Evolutionary conservation across 2,113 vertebrate species (phyloP), one percentile per base, ranked within the genome.

Genomic region (Lophura nycthemera): DNA sequence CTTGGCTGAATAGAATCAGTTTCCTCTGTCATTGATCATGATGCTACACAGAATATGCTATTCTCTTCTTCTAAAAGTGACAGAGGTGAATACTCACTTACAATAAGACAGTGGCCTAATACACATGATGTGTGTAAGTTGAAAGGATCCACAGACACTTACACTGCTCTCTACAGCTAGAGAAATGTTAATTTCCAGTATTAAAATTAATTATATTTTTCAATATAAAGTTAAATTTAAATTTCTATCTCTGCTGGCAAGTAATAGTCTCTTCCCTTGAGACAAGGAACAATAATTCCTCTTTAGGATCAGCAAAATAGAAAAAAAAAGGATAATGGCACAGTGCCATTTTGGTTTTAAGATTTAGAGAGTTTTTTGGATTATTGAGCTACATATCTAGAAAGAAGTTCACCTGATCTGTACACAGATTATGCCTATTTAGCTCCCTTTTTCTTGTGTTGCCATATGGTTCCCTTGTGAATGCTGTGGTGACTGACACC

Each of bases 361-460:
- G 22, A 36, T 56, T 84, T 2, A 0, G 13, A 21, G 3, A 1
- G 1, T 11, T 27, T 8, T 71, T 59, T 11, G 10, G 10, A 15
- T 73, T 90, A 56, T 32, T 73, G 11, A 8, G 56, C 32, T 74
- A 10, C 1, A 14, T 93, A 6, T 56, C 29, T 67, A 86, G 57
- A 74, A 74, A 84, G 40, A 86, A 79, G 24, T 73, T 81, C n/a
- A 80, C 45, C 24, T 82, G 77, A 75, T 83, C 85, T 94, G 79
- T 94, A 83, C 78, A 73, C 34, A 90, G 83, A 81, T 66, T 48
- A 82, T 1, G 20, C 21, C 24, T 24, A 24, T 83, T 91, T 92
- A 65, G 25, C 67, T 83, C 43, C 14, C 18, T 85, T 89, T 95
- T 81, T 69, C 57, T 82, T 48, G 18, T 79, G 56, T 54, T 88